Evolutionary conservation across 64 coral and sea anemone species (phyloP).

Genomic region (Astreopora myriophthalma): DNA sequence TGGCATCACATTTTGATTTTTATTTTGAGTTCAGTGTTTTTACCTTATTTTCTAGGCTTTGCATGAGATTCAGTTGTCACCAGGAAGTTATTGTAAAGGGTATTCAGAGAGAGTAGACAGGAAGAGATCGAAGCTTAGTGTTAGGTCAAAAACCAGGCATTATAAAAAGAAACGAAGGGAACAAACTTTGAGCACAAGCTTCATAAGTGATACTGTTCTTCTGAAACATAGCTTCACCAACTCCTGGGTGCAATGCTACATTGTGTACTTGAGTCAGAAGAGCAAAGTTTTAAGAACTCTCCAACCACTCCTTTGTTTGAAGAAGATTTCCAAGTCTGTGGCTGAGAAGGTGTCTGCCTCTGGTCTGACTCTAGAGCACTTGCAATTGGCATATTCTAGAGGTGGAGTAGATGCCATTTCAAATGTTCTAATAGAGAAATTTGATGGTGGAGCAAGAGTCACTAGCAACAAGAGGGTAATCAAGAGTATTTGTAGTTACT

Average conservation of each 20-base stretch:
- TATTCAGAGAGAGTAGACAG: no score
- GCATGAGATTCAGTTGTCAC: no score
- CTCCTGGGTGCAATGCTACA: not conserved
- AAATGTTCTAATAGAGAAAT: constrained; percentile 44
- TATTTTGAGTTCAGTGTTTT: no score
- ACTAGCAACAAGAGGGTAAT: constrained; percentile 63
- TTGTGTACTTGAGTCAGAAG: not conserved
- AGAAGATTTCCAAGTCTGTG: constrained; percentile 30
- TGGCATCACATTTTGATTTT: no score
- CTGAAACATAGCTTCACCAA: constrained; percentile 19
- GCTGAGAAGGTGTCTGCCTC: constrained; percentile 26
- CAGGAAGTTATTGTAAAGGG: no score
- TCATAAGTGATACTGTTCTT: not conserved
- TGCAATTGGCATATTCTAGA: constrained; percentile 29
- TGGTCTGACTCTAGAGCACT: constrained; percentile 3
- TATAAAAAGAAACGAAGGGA: no score
- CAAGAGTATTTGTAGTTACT: constrained; percentile 26
- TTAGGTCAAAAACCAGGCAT: no score
- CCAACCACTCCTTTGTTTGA: not conserved
- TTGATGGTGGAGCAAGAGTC: constrained; percentile 54
- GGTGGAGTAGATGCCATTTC: constrained; percentile 48
- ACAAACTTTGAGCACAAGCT: constrained; percentile 8
- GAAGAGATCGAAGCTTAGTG: no score
- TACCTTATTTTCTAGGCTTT: no score
- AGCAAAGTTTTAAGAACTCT: not conserved